phyloP scores from a whole-genome alignment of 2,888 invertebrate species.

The Drosophila algonquin region DNA sequence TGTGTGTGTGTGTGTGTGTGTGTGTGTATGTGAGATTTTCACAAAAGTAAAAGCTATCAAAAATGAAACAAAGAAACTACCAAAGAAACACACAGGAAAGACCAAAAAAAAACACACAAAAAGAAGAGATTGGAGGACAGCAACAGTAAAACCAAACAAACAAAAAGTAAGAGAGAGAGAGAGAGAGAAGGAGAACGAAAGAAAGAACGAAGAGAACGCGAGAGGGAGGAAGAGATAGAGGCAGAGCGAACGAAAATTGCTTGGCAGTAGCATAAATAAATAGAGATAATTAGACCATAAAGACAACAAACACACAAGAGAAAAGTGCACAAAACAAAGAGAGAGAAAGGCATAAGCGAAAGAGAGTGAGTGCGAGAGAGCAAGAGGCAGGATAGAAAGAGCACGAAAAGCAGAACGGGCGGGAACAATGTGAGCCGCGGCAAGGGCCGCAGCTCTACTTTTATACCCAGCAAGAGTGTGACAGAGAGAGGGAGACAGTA shows the following conservation, averaged over 20 bases:
- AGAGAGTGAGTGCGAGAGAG: not conserved
- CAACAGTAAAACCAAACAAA: conserved; percentile 6
- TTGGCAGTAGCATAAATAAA: conserved; percentile 71
- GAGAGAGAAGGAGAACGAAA: conserved; percentile 17
- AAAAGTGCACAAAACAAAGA: conserved; percentile 18
- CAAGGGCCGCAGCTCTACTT: too few relatives aligned
- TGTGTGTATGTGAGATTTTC: conserved; percentile 21
- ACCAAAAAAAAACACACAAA: conserved; percentile 6
- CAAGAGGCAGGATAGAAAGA: not conserved
- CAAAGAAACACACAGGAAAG: conserved; percentile 44
- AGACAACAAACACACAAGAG: conserved; percentile 59
- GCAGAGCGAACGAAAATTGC: conserved; percentile 52
- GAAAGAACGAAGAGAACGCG: conserved; percentile 21
- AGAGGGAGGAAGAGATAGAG: conserved; percentile 18
- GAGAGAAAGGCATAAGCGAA: not conserved
- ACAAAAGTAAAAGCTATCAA: conserved; percentile 46
- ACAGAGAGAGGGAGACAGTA: too few relatives aligned
- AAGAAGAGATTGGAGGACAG: not conserved
- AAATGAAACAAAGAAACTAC: conserved; percentile 32
- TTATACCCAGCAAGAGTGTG: too few relatives aligned
- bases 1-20: not conserved
- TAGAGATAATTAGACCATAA: conserved; percentile 80
- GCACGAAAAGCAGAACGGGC: too few relatives aligned
- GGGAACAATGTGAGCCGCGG: too few relatives aligned
- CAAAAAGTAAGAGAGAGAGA: conserved; percentile 16